These are phyloP conservation scores for Caenorhabditis tropicalis DNA, from an alignment of 1,140 invertebrate species.

Conservation along the genomic window DNA sequence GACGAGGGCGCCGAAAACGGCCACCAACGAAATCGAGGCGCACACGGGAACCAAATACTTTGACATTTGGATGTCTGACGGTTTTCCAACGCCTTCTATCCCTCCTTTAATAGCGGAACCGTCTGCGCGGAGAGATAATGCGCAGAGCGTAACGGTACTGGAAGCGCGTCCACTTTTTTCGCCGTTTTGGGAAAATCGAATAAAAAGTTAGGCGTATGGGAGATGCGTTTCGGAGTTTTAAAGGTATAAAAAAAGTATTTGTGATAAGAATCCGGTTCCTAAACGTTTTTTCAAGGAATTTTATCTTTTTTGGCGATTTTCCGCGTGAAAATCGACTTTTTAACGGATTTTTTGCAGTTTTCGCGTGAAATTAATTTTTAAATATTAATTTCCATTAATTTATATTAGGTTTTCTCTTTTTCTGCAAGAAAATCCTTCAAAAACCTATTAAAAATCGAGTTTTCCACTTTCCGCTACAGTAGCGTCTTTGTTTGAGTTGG, in stretches of 20 bases:
- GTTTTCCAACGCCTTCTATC: background rate
- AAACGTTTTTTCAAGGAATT: background rate
- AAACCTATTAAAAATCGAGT: too few relatives aligned
- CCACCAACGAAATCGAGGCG: background rate
- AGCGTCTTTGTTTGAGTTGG: background rate
- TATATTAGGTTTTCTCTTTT: background rate
- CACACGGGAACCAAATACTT: constrained; percentile 27
- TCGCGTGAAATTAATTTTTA: background rate
- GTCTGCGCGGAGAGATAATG: background rate
- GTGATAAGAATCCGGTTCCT: constrained; percentile 16
- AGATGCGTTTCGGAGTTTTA: constrained; percentile 8
- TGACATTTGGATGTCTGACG: background rate
- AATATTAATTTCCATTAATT: background rate
- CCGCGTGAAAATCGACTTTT: background rate
- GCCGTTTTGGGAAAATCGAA: constrained; percentile 7
- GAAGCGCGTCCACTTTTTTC: constrained; percentile 41
- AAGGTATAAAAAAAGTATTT: constrained; percentile 8
- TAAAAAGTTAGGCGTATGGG: constrained; percentile 41
- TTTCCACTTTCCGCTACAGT: background rate
- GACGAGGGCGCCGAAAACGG: constrained; percentile 23
- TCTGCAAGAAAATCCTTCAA: too few relatives aligned
- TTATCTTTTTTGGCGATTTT: background rate
- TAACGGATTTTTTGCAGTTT: background rate
- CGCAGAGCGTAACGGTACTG: constrained; percentile 8
- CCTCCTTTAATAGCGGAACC: background rate